These are phyloP conservation scores for Sandelia bainsii DNA, from an alignment of 2,797 vertebrate genomes.

Conservation along the genomic window DNA sequence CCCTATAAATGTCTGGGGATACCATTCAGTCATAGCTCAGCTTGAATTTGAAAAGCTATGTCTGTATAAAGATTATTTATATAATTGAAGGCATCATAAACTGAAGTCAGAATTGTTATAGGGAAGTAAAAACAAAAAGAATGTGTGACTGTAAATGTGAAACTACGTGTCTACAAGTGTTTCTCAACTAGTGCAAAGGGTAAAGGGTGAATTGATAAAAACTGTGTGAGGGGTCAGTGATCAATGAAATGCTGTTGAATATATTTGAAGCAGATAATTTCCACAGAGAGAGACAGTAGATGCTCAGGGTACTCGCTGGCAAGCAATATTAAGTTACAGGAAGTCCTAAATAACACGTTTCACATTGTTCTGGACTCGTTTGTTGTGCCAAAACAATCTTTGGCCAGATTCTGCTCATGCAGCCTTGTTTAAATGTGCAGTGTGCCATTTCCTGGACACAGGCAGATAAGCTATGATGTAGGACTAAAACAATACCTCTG, in stretches of 20 bases:
- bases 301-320: background rate
- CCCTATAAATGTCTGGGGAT: slow-evolving; percentile 17
- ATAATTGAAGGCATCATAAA: slow-evolving; percentile 8
- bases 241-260: slow-evolving; percentile 21
- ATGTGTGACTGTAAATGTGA: background rate
- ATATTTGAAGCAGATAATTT: slow-evolving; percentile 14
- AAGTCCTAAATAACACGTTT: slow-evolving; percentile 33
- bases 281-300: background rate
- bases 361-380: slow-evolving; percentile 27
- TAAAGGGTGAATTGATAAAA: slow-evolving; percentile 17
- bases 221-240: slow-evolving; percentile 15
- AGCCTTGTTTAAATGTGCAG: slow-evolving; percentile 57
- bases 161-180: slow-evolving; percentile 1
- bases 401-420: slow-evolving; percentile 47
- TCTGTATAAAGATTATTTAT: background rate
- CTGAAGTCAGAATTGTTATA: slow-evolving; percentile 5
- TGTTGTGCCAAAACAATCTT: slow-evolving; percentile 32
- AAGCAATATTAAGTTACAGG: slow-evolving; percentile 32
- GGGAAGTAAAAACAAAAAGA: slow-evolving; percentile 2
- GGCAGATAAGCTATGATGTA: slow-evolving; percentile 69
- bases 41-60: too few relatives aligned
- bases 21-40: slow-evolving; percentile 19
- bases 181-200: slow-evolving; percentile 5
- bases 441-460: slow-evolving; percentile 71
- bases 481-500: slow-evolving; percentile 78